A percentile compares a stretch with the other conserved stretches of the same genome.
Evolutionary conservation across 92 coral and sea anemone species (phyloP).

Genomic region (Pocillopora meandrina): DNA sequence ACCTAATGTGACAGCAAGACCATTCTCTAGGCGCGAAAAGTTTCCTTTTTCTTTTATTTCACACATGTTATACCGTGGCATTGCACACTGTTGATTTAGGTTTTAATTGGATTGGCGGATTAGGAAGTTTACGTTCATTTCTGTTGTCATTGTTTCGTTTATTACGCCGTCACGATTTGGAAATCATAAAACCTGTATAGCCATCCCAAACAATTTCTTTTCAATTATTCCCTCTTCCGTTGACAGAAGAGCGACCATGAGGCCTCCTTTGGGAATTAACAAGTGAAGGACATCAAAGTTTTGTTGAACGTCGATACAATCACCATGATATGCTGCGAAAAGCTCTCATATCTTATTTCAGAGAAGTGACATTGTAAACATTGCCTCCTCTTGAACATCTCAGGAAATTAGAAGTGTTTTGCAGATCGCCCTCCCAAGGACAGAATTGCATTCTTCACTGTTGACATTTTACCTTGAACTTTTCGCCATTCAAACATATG

Average conservation of each 20-base stretch:
- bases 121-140: conserved; percentile 78
- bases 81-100: conserved; percentile 67
- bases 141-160: conserved; percentile 69
- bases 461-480: conserved; percentile 26
- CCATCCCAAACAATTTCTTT: conserved; percentile 13
- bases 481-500: conserved; percentile 5
- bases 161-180: conserved; percentile 63
- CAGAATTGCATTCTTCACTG: background rate
- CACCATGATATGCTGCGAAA: conserved; percentile 39
- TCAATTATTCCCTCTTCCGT: conserved; percentile 6
- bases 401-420: conserved; percentile 39
- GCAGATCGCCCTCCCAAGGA: conserved; percentile 37
- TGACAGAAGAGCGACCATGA: background rate
- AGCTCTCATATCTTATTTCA: conserved; percentile 56
- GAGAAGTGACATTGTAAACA: conserved; percentile 63
- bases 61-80: conserved; percentile 67
- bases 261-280: background rate
- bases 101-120: conserved; percentile 82
- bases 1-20: conserved; percentile 66
- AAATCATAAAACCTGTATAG: conserved; percentile 28
- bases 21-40: conserved; percentile 63
- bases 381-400: conserved; percentile 37
- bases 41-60: conserved; percentile 54
- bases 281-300: background rate
- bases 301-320: background rate